Evolutionary conservation across 2,888 invertebrate species (phyloP), one percentile per base, ranked within the genome.

Genomic region (Notodonta dromedarius): DNA sequence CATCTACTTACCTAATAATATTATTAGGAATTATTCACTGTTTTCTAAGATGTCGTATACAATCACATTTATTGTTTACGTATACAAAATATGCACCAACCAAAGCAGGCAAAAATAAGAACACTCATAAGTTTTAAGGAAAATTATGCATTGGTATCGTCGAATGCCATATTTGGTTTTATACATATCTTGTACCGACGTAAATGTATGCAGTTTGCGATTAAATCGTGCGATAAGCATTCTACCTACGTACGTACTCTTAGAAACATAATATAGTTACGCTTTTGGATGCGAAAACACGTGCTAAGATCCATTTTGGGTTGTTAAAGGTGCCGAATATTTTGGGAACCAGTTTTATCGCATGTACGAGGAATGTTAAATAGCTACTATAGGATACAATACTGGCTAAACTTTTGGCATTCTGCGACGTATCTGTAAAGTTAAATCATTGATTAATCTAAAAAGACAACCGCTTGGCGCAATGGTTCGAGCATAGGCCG

Each of bases 111-210:
- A 54, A 16, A 39, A 54, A 54, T 4, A 39, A 54, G 9, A 39
- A 54, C 14, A 39, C n/a, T n/a, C 39, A 52, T 32, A 32, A 32
- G 54, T 73, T 71, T 69, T 62, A 60, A 64, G 74, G 69, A 76
- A 76, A 72, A 75, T 65, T 69, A 67, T 69, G 67, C 66, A 70
- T 61, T 60, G 62, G 56, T 60, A 58, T 58, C 56, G 58, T 53
- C 56, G 59, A 58, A 61, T 63, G 62, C 71, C 72, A 63, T 71
- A 71, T 77, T 69, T 74, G 77, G 75, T 64, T 67, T 62, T 72
- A 67, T 65, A 65, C 66, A 69, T 65, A 72, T 75, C 62, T 65
- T 61, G 73, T 53, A 63, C 79, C 81, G 64, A 82, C 83, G 74
- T 77, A 66, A 67, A 67, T 72, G 73, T 32, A 60, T 46, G 55